Evolutionary conservation across 2,113 vertebrate genomes (phyloP).

Genomic region (Pangasianodon gigas): DNA sequence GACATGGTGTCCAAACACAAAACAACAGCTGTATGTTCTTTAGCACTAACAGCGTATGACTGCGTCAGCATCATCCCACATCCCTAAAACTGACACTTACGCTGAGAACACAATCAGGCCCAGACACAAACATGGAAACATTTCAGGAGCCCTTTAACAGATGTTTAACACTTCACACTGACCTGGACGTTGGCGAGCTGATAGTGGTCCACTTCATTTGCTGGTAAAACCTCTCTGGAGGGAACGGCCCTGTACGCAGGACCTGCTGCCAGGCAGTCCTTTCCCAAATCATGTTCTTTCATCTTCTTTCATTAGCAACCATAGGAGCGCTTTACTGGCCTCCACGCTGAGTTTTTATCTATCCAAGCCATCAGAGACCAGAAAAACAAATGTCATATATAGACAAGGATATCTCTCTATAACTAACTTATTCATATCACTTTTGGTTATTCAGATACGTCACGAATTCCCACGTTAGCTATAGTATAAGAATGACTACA

Average conservation of each 20-base stretch:
- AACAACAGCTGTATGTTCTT: conserved; percentile 50
- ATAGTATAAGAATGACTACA: neutral
- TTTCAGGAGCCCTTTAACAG: neutral
- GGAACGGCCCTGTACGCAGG: conserved; percentile 79
- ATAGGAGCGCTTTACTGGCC: conserved; percentile 59
- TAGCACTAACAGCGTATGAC: neutral
- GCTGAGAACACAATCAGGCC: neutral
- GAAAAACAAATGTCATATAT: neutral
- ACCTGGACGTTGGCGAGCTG: conserved; percentile 73
- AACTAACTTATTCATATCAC: neutral
- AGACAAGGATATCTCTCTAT: neutral
- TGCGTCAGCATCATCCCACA: conserved; percentile 17
- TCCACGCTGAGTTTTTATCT: conserved; percentile 43
- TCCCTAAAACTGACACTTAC: neutral
- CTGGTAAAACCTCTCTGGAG: conserved; percentile 66
- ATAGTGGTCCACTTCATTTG: conserved; percentile 71
- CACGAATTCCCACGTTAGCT: neutral
- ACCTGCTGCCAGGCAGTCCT: conserved; percentile 82
- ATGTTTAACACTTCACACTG: conserved; percentile 48
- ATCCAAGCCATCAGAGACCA: neutral
- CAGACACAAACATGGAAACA: neutral
- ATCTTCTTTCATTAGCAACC: conserved; percentile 75
- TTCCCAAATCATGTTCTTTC: conserved; percentile 89
- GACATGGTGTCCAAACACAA: conserved; percentile 28
- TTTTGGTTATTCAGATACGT: neutral